Evolutionary conservation across 2,113 vertebrate genomes (phyloP).

Genomic region (Oncorhynchus mykiss): DNA sequence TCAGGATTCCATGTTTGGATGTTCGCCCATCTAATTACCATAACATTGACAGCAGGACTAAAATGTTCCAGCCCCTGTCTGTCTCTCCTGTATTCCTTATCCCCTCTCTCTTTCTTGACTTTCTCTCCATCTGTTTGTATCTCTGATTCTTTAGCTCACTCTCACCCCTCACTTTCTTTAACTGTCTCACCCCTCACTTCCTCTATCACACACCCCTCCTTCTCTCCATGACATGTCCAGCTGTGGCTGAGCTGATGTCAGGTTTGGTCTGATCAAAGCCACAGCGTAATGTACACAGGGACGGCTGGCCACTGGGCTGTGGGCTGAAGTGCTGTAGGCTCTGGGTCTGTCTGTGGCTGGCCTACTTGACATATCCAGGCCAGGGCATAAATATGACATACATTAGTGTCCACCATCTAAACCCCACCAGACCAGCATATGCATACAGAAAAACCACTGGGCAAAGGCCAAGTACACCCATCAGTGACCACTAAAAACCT

Average conservation of each 20-base stretch:
- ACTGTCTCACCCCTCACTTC: neutral
- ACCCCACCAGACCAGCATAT: no score
- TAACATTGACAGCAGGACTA: neutral
- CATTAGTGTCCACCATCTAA: no score
- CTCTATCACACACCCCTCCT: neutral
- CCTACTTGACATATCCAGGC: conserved; percentile 27
- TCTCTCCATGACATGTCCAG: conserved; percentile 3
- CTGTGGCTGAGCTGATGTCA: neutral
- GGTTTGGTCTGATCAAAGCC: conserved; percentile 13
- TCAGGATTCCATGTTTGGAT: neutral
- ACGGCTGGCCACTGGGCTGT: neutral
- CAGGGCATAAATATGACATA: no score
- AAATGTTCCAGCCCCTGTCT: neutral
- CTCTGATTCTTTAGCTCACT: conserved; percentile 2
- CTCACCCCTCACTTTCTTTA: neutral
- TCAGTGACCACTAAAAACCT: no score
- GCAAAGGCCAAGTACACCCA: no score
- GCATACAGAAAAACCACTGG: no score
- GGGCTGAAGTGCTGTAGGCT: neutral
- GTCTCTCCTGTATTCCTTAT: neutral
- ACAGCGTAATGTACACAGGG: conserved; percentile 11
- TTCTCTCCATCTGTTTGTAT: no score
- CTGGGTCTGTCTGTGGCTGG: conserved; percentile 1
- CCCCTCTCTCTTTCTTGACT: neutral
- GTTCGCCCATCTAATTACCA: conserved; percentile 22